Percentiles rank a stretch among this genome's conserved stretches.
Conservation (phyloP, 92 coral and sea anemone genomes). For the Phymanthus crucifer region DNA sequence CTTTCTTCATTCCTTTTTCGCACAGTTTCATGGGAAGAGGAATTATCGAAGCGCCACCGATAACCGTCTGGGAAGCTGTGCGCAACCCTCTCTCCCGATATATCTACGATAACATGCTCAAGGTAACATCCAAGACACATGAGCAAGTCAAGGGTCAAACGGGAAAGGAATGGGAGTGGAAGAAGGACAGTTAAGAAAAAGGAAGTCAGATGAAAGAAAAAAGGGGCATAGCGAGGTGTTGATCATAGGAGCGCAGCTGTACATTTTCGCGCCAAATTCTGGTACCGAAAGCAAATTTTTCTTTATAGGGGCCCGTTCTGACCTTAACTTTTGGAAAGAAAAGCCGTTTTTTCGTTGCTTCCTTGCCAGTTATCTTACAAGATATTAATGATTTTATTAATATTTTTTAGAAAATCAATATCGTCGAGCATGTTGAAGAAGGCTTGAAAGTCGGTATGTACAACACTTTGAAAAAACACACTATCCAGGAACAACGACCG, state of each 20-base stretch:
- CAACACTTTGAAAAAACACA: background rate
- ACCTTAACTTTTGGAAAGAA: too few species aligned
- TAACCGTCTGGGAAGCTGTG: slow-evolving; percentile 87
- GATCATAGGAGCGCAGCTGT: too few species aligned
- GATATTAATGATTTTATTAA: background rate
- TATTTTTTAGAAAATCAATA: slow-evolving; percentile 76
- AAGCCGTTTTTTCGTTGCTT: too few species aligned
- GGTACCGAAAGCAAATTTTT: too few species aligned
- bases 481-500: too few species aligned
- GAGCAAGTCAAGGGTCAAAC: background rate
- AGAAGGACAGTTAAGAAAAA: background rate
- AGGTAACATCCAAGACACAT: slow-evolving; percentile 47
- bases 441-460: slow-evolving; percentile 94
- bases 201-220: too few species aligned
- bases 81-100: slow-evolving; percentile 92
- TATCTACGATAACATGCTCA: slow-evolving; percentile 96
- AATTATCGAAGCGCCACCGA: slow-evolving; percentile 75
- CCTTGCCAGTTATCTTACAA: background rate
- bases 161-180: background rate
- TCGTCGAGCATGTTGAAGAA: slow-evolving; percentile 92
- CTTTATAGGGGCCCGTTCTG: too few species aligned
- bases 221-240: too few species aligned
- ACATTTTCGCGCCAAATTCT: too few species aligned
- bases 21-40: slow-evolving; percentile 95
- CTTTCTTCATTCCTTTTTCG: background rate